These are phyloP conservation scores for Acanthisitta chloris DNA, from an alignment of 2,113 vertebrate genomes.

Conservation along the genomic window DNA sequence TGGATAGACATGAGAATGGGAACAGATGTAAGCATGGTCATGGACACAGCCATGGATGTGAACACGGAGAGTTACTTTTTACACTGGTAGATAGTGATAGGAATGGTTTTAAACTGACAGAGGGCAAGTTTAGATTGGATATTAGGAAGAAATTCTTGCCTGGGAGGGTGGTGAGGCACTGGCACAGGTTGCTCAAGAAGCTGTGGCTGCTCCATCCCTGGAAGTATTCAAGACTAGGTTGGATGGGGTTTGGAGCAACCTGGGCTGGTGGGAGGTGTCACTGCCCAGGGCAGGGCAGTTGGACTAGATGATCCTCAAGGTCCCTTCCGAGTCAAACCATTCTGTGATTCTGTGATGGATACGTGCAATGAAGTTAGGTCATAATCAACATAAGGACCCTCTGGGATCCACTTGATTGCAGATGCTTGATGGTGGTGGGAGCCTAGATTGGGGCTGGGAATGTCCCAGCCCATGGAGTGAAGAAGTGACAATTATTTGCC, in stretches of 20 bases:
- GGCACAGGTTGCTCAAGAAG: neutral
- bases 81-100: neutral
- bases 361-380: neutral
- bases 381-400: neutral
- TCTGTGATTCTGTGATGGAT: neutral
- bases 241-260: neutral
- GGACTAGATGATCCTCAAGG: neutral
- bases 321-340: neutral
- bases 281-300: neutral
- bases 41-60: rapidly evolving
- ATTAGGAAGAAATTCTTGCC: neutral
- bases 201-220: neutral
- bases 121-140: neutral
- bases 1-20: neutral
- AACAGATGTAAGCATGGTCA: neutral
- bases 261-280: neutral
- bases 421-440: neutral
- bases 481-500: neutral
- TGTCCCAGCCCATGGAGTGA: neutral
- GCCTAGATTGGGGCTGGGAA: neutral
- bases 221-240: neutral
- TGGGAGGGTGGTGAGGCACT: neutral
- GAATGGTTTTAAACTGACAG: neutral
- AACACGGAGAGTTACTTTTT: neutral
- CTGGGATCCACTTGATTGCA: neutral